Evolutionary conservation across 2,888 invertebrate species (phyloP), one percentile per base, ranked within the genome.

Genomic region (Ectemnius lituratus): DNA sequence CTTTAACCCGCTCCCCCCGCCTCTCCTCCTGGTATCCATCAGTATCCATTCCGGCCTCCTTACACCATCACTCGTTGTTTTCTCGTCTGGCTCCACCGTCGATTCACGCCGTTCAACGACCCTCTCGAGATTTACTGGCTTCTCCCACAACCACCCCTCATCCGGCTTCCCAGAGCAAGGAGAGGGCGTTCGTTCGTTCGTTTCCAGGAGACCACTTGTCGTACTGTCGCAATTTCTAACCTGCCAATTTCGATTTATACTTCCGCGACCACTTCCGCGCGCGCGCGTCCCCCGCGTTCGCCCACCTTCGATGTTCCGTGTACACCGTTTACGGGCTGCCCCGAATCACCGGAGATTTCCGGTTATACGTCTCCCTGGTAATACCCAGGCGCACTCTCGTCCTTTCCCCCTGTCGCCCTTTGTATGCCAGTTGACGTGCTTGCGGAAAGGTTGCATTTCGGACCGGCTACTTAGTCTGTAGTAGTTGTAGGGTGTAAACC

Each of bases 201-300:
- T 65, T 58, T 59, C 46, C 60, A 20, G 60, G 49, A 70, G 37
- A 37, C 37, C 37, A 37, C 37, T 37, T 37, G 37, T 37, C 56
- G 56, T 58, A 72, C 46, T 71, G 76, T 80, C 76, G 83, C 83
- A 84, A 86, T 85, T 85, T 77, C 77, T 64, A 60, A 80, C 52
- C 80, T 74, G 83, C 78, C 86, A 83, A 81, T 83, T 84, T 80
- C 84, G 84, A 86, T 86, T 86, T 84, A 82, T 76, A 77, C 75
- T 64, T 20, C 60, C 52, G 56, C 70, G 20, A 27, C 37, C 56
- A 57, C 46, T 47, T 62, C 68, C 16, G 63, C 37, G 45, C 52
- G 57, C 49, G 64, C 23, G 23, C 23, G 23, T 3, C 3, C 20
- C 20, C 1, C 20, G 20, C 2, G 1, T 1, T 20, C 20, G 20